Evolutionary conservation across 2,797 vertebrate genomes (phyloP), one percentile per base, ranked within the genome.

Genomic region (Acanthurus leucopareius): DNA sequence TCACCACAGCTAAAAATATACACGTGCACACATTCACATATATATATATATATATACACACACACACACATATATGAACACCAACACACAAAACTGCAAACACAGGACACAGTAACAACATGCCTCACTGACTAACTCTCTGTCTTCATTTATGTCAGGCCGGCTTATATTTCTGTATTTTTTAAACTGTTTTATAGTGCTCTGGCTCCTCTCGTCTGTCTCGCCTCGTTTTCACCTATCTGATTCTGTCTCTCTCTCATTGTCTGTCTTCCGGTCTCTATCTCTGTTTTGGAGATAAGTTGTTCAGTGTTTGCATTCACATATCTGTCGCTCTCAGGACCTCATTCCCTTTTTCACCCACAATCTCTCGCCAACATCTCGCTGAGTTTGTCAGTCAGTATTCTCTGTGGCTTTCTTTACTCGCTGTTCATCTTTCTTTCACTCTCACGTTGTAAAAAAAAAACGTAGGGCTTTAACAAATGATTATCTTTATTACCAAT

Each of bases 1-100:
- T 87, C 87, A 76, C 80, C 83, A 82, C 28, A 28, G 88, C 91
- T 93, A 92, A 91, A 94, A 93, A 93, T 93, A 94, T 78, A 71
- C 81, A 84, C 51, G 35, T 3, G 11, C 57, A 73, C 68, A 77
- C 74, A 79, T 47, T 54, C 76, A 86, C 58, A 25, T 56, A 32
- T 32, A 32, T 32, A 28, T 28, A 28, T 28, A 28, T 4, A 28
- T 4, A 28, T 4, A 77, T 69, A 70, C 75, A 69, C 40, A 52
- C 47, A 49, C 40, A 79, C 53, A 73, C 51, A 82, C 28, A 67
- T 44, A 73, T 44, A 77, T n/a, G 13, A 38, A 65, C 74, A 68
- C 57, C 22, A 62, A 74, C 75, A 58, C 72, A 78, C 73, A 57
- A 44, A 62, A 54, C 62, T 47, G 62, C 78, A 83, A 89, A 85